Percentiles rank a stretch among this genome's conserved stretches.
These are phyloP conservation scores for Drosophila sproati DNA, from an alignment of 1,140 invertebrate species.

Conservation along the genomic window DNA sequence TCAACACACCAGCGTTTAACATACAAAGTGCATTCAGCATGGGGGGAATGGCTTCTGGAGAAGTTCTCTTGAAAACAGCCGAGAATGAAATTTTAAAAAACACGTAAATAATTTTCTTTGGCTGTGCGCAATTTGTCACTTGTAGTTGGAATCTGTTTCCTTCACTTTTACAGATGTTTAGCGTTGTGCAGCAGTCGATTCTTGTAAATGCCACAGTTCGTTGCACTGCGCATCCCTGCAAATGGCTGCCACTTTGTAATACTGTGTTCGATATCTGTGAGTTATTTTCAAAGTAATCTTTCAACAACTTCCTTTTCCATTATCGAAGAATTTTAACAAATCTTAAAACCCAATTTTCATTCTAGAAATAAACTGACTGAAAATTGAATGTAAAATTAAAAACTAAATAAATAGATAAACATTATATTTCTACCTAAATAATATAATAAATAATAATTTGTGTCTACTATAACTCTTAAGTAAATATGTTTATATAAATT, in stretches of 20 bases:
- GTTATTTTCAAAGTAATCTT: too few relatives aligned
- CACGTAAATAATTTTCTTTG: constrained; percentile 16
- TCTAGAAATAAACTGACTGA: neutral
- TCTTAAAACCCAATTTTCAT: too few relatives aligned
- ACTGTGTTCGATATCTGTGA: neutral
- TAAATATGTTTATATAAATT: too few relatives aligned
- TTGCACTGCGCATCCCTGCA: neutral
- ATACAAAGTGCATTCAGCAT: constrained; percentile 26
- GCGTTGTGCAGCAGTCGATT: neutral
- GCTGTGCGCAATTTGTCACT: constrained; percentile 17
- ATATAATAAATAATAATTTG: too few relatives aligned
- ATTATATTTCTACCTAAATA: too few relatives aligned
- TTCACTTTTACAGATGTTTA: constrained; percentile 5
- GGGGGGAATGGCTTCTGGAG: neutral
- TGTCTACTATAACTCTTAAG: too few relatives aligned
- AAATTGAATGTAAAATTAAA: neutral
- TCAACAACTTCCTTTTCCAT: too few relatives aligned
- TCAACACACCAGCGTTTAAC: neutral
- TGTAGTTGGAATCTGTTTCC: neutral
- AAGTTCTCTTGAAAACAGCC: neutral
- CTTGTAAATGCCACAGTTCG: neutral
- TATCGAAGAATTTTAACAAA: neutral
- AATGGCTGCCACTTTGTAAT: neutral
- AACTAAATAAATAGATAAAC: too few relatives aligned
- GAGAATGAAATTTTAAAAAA: constrained; percentile 10